Conservation (phyloP, 2,888 invertebrate genomes). For the Drosophila longiperda region DNA sequence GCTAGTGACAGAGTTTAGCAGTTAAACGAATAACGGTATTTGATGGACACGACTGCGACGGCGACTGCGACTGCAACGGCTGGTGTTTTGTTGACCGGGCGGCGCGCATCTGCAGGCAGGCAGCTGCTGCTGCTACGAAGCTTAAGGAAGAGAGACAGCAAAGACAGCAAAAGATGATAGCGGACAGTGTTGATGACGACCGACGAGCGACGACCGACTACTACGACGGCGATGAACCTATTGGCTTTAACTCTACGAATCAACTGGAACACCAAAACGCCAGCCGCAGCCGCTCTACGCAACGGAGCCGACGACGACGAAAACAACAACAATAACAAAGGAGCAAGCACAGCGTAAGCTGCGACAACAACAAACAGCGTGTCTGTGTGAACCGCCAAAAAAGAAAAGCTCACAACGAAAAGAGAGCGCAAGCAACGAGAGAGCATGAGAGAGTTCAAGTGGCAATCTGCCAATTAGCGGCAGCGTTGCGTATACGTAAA, state of each 20-base stretch:
- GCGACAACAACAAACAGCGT: conserved; percentile 63
- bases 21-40: conserved; percentile 33
- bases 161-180: conserved; percentile 26
- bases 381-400: conserved; percentile 54
- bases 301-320: conserved; percentile 36
- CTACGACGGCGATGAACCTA: conserved; percentile 76
- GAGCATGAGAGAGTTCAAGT: conserved; percentile 28
- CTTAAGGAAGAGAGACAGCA: conserved; percentile 36
- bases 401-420: conserved; percentile 42
- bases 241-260: conserved; percentile 83
- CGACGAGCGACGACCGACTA: conserved; percentile 18
- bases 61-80: conserved; percentile 38
- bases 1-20: conserved; percentile 30
- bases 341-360: conserved; percentile 43
- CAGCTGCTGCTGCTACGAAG: conserved; percentile 42
- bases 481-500: conserved; percentile 53
- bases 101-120: conserved; percentile 66
- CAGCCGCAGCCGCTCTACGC: conserved; percentile 35
- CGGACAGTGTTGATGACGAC: conserved; percentile 24
- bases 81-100: conserved; percentile 48
- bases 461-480: conserved; percentile 72
- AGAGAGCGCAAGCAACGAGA: conserved; percentile 19
- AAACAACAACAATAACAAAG: conserved; percentile 27
- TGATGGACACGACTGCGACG: conserved; percentile 18
- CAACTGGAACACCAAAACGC: conserved; percentile 77